These are phyloP conservation scores for Apantesis nais DNA, from an alignment of 2,888 invertebrate genomes.

Conservation along the genomic window DNA sequence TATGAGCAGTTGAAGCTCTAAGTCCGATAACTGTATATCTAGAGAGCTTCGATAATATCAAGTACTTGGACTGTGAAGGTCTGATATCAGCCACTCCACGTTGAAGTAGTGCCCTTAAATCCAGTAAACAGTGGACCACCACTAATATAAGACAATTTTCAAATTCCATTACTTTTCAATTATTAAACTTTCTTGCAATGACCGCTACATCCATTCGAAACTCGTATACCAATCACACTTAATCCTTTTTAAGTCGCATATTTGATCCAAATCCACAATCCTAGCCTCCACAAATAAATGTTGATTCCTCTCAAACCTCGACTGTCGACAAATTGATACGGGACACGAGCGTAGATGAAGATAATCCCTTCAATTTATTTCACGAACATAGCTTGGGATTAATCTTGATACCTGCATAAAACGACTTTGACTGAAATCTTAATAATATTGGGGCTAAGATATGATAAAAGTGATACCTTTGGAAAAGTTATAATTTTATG, in stretches of 20 bases:
- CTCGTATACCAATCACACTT: not conserved
- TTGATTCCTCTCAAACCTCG: slow-evolving; percentile 44
- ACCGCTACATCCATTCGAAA: not conserved
- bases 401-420: slow-evolving; percentile 21
- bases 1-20: no score
- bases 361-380: slow-evolving; percentile 42
- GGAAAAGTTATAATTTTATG: not conserved
- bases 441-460: not conserved
- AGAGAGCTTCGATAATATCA: no score
- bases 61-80: no score
- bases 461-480: not conserved
- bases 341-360: slow-evolving; percentile 33
- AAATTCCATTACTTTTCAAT: not conserved
- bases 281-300: slow-evolving; percentile 30
- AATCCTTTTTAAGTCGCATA: slow-evolving; percentile 11
- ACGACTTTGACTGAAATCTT: slow-evolving; percentile 24
- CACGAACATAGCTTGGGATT: slow-evolving; percentile 31
- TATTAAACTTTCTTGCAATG: not conserved
- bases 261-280: slow-evolving; percentile 20
- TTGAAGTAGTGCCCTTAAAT: no score
- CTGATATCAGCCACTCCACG: no score
- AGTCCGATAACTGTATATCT: no score
- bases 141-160: not conserved
- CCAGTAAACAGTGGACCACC: no score
- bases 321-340: slow-evolving; percentile 50